A percentile compares a stretch with the other conserved stretches of the same genome.
phyloP scores from a whole-genome alignment of 2,797 vertebrate species.

The Falco rusticolus region DNA sequence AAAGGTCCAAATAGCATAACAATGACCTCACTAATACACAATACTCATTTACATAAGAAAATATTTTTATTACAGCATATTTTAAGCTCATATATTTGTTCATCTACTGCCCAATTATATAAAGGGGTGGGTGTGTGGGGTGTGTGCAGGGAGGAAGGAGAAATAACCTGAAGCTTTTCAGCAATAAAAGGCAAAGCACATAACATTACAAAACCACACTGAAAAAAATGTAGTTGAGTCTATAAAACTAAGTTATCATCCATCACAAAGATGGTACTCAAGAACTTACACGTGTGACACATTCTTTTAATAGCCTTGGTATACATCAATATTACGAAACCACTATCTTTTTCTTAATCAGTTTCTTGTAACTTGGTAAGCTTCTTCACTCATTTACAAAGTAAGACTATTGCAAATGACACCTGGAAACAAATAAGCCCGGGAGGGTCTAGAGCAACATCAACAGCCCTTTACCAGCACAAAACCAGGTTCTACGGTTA shows the following conservation, averaged over 20 bases:
- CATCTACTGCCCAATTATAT: not conserved
- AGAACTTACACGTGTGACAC: not conserved
- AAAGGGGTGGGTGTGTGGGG: not conserved
- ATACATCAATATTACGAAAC: not conserved
- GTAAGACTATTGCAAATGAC: not conserved
- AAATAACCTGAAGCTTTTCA: not conserved
- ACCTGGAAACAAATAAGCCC: not conserved
- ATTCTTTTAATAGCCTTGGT: not conserved
- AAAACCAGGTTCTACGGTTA: not conserved
- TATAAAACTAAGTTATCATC: not conserved
- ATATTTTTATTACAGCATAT: not conserved
- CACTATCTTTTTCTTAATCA: not conserved
- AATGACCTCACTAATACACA: not conserved
- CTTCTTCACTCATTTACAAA: not conserved
- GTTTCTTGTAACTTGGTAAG: not conserved
- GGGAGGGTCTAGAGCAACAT: not conserved
- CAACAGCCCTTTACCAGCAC: not conserved
- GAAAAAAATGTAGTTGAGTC: not conserved
- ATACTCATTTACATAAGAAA: not conserved
- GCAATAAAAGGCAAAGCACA: not conserved
- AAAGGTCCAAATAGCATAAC: not conserved
- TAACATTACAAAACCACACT: not conserved
- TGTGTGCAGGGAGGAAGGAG: not conserved
- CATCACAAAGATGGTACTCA: not conserved
- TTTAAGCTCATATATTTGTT: not conserved